These are phyloP conservation scores for Linnaemya tessellans DNA, from an alignment of 2,888 invertebrate genomes.

Conservation along the genomic window DNA sequence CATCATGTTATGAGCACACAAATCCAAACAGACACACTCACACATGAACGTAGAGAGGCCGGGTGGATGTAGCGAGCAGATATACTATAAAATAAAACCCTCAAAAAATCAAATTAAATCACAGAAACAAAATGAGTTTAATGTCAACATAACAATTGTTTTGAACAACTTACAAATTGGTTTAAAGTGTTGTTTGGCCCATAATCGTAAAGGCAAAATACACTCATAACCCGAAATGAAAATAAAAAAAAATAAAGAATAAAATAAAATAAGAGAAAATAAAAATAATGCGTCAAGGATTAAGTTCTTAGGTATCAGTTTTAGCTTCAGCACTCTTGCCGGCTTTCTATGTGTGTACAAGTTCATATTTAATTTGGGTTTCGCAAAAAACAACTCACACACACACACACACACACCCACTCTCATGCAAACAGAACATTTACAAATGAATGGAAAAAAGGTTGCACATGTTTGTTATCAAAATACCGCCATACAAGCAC, in stretches of 20 bases:
- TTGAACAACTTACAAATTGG: conserved; percentile 71
- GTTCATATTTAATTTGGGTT: not conserved
- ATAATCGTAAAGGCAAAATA: conserved; percentile 56
- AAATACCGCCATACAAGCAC: conserved; percentile 49
- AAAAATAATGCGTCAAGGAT: conserved; percentile 66
- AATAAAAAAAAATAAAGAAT: conserved; percentile 7
- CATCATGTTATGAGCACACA: conserved; percentile 41
- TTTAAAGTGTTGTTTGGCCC: conserved; percentile 69
- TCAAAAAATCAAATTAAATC: conserved; percentile 39
- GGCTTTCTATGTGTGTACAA: not conserved
- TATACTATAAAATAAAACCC: not conserved
- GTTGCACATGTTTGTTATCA: conserved; percentile 56
- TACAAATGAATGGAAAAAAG: conserved; percentile 39
- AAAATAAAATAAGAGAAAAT: conserved; percentile 27
- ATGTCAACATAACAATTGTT: conserved; percentile 69
- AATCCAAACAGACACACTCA: not conserved
- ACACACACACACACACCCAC: not conserved
- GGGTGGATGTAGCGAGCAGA: too few relatives aligned
- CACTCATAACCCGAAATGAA: conserved; percentile 35
- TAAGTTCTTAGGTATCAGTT: conserved; percentile 43
- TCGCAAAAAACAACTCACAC: not conserved
- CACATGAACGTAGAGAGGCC: not conserved
- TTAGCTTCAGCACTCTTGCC: too few relatives aligned
- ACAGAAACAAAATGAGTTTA: conserved; percentile 59
- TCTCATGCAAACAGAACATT: not conserved